These are phyloP conservation scores for Hycleus phaleratus DNA, from an alignment of 1,140 invertebrate species.

Conservation along the genomic window DNA sequence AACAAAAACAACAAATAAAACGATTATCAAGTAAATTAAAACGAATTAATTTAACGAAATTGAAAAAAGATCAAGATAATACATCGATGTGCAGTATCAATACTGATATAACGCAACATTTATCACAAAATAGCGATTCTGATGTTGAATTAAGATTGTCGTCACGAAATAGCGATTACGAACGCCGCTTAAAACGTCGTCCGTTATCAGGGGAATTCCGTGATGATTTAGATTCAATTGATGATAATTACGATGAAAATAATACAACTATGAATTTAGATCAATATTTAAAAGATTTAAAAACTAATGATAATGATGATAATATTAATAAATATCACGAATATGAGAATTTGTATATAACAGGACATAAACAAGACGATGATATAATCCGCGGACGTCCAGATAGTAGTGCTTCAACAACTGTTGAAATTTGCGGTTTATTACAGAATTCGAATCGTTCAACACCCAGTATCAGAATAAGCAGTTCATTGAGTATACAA, in stretches of 20 bases:
- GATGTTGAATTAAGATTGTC: slow-evolving; percentile 23
- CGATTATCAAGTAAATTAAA: slow-evolving; percentile 1
- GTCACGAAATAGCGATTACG: slow-evolving; percentile 42
- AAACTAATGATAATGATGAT: slow-evolving; percentile 9
- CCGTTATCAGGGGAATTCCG: slow-evolving; percentile 62
- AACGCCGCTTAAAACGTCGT: slow-evolving; percentile 58
- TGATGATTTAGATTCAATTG: slow-evolving; percentile 53
- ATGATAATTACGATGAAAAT: slow-evolving; percentile 46
- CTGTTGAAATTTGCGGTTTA: slow-evolving; percentile 30
- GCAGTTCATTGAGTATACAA: slow-evolving; percentile 14
- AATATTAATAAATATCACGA: slow-evolving; percentile 23
- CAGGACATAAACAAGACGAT: background rate
- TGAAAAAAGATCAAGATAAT: slow-evolving; percentile 19
- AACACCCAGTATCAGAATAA: slow-evolving; percentile 19
- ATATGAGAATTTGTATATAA: slow-evolving; percentile 35
- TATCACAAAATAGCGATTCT: slow-evolving; percentile 32
- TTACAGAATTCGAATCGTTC: slow-evolving; percentile 27
- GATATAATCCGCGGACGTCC: slow-evolving; percentile 19
- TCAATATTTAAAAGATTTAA: slow-evolving; percentile 55
- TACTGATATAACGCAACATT: slow-evolving; percentile 20
- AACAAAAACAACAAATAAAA: background rate
- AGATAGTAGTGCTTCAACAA: slow-evolving; percentile 30
- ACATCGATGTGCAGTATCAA: slow-evolving; percentile 25
- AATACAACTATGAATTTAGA: slow-evolving; percentile 52
- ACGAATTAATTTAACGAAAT: slow-evolving; percentile 13